These are phyloP conservation scores for Drosophila putrida DNA, from an alignment of 2,888 invertebrate species.

Conservation along the genomic window DNA sequence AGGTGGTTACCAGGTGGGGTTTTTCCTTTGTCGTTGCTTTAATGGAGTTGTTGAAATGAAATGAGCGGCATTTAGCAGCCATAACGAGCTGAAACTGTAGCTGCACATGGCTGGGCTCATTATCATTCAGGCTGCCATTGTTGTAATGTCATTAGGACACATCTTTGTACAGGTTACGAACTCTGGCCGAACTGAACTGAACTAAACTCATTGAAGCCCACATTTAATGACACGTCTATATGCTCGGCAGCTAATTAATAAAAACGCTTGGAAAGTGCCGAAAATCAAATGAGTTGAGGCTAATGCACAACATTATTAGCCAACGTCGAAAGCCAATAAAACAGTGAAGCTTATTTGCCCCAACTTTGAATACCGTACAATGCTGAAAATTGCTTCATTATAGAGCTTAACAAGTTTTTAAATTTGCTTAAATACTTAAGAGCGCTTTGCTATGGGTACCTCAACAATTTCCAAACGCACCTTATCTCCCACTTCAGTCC, in stretches of 20 bases:
- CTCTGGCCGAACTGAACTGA: too few relatives aligned
- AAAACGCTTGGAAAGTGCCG: conserved; percentile 34
- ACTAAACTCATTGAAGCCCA: conserved; percentile 39
- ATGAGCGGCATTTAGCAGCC: conserved; percentile 49
- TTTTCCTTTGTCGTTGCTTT: conserved; percentile 50
- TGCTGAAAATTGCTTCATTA: conserved; percentile 69
- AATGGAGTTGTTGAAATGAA: conserved; percentile 66
- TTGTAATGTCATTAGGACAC: conserved; percentile 59
- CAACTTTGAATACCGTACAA: conserved; percentile 35
- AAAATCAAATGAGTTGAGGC: conserved; percentile 59
- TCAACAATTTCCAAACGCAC: conserved; percentile 17
- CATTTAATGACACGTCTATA: conserved; percentile 41
- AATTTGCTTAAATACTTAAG: conserved; percentile 78
- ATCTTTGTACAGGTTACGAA: conserved; percentile 43
- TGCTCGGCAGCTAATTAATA: conserved; percentile 58
- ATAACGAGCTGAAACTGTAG: conserved; percentile 42
- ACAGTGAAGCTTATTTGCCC: conserved; percentile 25
- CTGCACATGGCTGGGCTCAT: conserved; percentile 56
- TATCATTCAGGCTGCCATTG: conserved; percentile 53
- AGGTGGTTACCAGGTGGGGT: background rate
- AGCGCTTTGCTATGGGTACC: conserved; percentile 29
- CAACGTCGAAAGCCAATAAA: conserved; percentile 55
- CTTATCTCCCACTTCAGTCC: conserved; percentile 1
- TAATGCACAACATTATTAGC: conserved; percentile 50
- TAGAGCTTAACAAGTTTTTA: conserved; percentile 75